Conservation (phyloP, 2,113 vertebrate species). For the Quiscalus mexicanus region DNA sequence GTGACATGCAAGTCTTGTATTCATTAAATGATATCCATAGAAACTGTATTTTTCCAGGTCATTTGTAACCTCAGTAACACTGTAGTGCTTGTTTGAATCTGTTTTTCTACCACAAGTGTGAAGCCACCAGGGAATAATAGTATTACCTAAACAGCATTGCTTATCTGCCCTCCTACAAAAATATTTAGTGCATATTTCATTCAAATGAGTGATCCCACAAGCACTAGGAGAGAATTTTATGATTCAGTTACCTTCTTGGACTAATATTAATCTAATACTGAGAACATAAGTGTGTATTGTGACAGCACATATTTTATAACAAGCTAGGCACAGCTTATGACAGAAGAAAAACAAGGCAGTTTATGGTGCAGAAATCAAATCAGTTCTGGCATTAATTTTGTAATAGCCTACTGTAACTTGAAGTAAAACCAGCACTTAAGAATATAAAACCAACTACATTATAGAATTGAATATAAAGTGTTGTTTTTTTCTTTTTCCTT, state of each 20-base stretch:
- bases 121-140: conserved; percentile 49
- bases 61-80: conserved; percentile 42
- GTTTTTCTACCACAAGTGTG: conserved; percentile 57
- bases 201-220: not conserved
- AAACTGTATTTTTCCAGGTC: conserved; percentile 64
- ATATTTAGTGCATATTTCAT: conserved; percentile 18
- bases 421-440: not conserved
- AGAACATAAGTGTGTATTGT: not conserved
- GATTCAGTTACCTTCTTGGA: conserved; percentile 18
- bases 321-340: not conserved
- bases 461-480: not conserved
- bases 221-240: not conserved
- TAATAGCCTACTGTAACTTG: not conserved
- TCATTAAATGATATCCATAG: conserved; percentile 55
- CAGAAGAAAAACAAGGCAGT: conserved; percentile 20
- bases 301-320: not conserved
- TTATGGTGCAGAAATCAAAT: not conserved
- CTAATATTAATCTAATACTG: conserved; percentile 25
- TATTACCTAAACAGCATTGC: conserved; percentile 22
- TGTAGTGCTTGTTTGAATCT: conserved; percentile 48
- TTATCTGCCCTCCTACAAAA: conserved; percentile 41
- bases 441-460: not conserved
- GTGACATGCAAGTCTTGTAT: not conserved
- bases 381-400: not conserved
- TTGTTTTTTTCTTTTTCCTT: not conserved